Conservation (phyloP, 2,888 invertebrate species). For the Epirrhoe tristata region DNA sequence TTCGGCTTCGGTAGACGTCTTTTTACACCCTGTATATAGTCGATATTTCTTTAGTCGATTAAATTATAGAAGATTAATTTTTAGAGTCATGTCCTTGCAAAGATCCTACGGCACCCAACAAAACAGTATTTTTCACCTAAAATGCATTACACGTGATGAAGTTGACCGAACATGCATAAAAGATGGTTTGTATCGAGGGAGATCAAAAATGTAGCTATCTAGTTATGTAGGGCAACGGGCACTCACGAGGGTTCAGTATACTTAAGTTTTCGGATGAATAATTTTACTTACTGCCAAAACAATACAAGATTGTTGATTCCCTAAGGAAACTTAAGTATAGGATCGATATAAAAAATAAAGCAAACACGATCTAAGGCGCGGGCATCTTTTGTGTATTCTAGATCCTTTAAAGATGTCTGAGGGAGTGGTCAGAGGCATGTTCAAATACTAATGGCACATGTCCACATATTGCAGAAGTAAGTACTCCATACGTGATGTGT, state of each 20-base stretch:
- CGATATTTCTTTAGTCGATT: no score
- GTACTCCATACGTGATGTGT: no score
- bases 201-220: conserved; percentile 12
- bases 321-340: conserved; percentile 1
- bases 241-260: conserved; percentile 20
- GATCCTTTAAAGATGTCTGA: no score
- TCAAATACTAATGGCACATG: no score
- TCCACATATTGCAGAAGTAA: no score
- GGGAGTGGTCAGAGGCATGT: no score
- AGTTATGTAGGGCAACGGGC: conserved; percentile 27
- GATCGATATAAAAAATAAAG: no score
- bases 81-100: neutral
- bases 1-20: no score
- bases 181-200: conserved; percentile 18
- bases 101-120: neutral
- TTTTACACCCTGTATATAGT: no score
- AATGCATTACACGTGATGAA: conserved; percentile 10
- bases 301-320: conserved; percentile 15
- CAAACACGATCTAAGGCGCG: no score
- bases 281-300: conserved; percentile 26
- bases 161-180: conserved; percentile 28
- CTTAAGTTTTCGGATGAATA: conserved; percentile 29
- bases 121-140: conserved; percentile 18
- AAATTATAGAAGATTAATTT: neutral
- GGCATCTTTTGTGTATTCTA: no score